These are phyloP conservation scores for Zele albiditarsus DNA, from an alignment of 2,888 invertebrate genomes.

Conservation along the genomic window DNA sequence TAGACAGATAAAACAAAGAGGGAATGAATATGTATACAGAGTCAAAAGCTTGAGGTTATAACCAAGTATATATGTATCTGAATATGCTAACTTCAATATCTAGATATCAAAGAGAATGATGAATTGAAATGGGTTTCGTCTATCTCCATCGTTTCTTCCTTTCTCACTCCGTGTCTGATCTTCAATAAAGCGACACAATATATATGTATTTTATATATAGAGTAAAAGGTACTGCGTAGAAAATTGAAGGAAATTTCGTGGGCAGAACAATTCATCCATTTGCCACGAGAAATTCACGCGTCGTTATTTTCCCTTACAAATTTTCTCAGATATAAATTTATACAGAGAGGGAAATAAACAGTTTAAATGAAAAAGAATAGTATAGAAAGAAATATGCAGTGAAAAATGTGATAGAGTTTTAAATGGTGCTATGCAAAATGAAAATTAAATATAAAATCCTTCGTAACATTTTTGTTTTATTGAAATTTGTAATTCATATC, in stretches of 20 bases:
- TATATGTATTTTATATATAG: neutral
- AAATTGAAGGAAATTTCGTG: neutral
- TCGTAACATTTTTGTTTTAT: too few relatives aligned
- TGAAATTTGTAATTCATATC: neutral
- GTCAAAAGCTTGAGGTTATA: slow-evolving; percentile 1
- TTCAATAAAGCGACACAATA: slow-evolving; percentile 4
- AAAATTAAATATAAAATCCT: too few relatives aligned
- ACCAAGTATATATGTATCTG: slow-evolving; percentile 46
- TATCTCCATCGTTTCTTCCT: neutral
- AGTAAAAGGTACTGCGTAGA: neutral
- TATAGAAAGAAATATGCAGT: neutral
- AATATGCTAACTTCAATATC: slow-evolving; percentile 58
- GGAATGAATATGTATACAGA: neutral
- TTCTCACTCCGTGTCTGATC: neutral
- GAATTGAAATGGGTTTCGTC: neutral
- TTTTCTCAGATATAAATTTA: neutral
- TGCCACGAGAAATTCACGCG: neutral
- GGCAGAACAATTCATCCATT: neutral
- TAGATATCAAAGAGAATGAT: slow-evolving; percentile 56
- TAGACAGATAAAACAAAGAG: neutral
- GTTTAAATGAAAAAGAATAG: neutral
- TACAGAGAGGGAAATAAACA: neutral
- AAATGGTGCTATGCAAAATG: too few relatives aligned
- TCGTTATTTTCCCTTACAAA: neutral
- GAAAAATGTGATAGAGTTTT: neutral